Evolutionary conservation across 30 jellyfish, hydroid and myxozoan species (phyloP).

Genomic region (Aurelia aurita complex sp. Pacific): DNA sequence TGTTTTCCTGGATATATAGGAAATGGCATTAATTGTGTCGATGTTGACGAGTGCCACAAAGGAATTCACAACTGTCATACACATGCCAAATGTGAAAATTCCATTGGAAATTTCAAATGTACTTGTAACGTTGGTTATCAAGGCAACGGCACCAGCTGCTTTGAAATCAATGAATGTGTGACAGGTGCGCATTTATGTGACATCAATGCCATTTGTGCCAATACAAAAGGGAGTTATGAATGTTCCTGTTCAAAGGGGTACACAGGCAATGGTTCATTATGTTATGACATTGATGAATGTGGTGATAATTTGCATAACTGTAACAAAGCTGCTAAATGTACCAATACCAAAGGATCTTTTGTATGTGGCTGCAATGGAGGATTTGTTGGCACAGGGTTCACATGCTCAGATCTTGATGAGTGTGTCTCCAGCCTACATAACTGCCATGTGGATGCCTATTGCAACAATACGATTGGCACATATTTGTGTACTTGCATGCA

Average conservation of each 20-base stretch:
- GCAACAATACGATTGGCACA: conserved; percentile 33
- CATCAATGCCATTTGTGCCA: conserved; percentile 30
- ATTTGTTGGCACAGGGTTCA: conserved; percentile 53
- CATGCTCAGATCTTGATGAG: conserved; percentile 32
- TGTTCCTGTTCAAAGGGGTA: conserved; percentile 79
- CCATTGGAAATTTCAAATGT: conserved; percentile 37
- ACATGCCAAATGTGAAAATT: background rate
- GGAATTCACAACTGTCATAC: background rate
- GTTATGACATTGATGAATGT: conserved; percentile 72
- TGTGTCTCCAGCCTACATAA: conserved; percentile 2
- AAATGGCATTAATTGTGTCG: conserved; percentile 52
- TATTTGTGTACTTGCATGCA: conserved; percentile 20
- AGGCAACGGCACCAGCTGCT: conserved; percentile 58
- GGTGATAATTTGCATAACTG: conserved; percentile 26
- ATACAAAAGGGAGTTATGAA: conserved; percentile 39
- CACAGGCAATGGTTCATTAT: conserved; percentile 68
- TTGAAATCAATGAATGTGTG: conserved; percentile 47
- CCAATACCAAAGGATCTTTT: conserved; percentile 57
- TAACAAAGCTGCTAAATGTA: conserved; percentile 37
- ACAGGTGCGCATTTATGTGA: conserved; percentile 34
- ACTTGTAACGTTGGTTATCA: conserved; percentile 30
- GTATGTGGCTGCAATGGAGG: conserved; percentile 61
- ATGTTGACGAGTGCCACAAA: conserved; percentile 36
- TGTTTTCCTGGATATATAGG: conserved; percentile 62
- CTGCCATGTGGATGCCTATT: conserved; percentile 27